A percentile compares a stretch with the other conserved stretches of the same genome.
Conservation (phyloP, 2,888 invertebrate species). For the Byasa hedistus region DNA sequence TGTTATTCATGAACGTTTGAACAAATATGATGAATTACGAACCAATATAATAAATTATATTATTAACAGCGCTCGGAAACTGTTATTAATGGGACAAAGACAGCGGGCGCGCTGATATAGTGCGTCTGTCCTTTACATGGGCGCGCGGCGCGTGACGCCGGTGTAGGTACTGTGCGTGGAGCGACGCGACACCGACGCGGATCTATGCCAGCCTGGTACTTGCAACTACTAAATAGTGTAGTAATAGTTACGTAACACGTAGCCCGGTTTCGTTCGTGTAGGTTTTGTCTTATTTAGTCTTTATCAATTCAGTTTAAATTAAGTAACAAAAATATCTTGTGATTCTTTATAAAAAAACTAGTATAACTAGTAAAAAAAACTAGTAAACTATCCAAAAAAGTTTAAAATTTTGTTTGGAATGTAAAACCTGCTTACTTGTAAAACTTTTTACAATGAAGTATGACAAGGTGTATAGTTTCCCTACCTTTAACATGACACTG, state of each 20-base stretch:
- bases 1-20: constrained; percentile 18
- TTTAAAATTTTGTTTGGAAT: too few species aligned
- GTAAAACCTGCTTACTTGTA: too few species aligned
- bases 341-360: too few species aligned
- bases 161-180: constrained; percentile 24
- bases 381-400: too few species aligned
- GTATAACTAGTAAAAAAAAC: too few species aligned
- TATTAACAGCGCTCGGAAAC: constrained; percentile 29
- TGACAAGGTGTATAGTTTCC: too few species aligned
- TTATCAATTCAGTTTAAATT: too few species aligned
- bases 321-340: too few species aligned
- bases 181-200: constrained; percentile 18
- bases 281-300: too few species aligned
- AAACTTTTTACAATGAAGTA: too few species aligned
- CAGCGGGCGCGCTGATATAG: constrained; percentile 25
- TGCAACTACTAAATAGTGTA: constrained; percentile 37
- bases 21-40: constrained; percentile 24
- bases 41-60: constrained; percentile 28
- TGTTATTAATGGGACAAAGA: constrained; percentile 33
- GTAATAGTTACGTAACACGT: constrained; percentile 32
- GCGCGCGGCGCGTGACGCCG: constrained; percentile 20
- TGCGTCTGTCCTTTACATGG: constrained; percentile 30
- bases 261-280: too few species aligned
- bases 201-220: constrained; percentile 40
- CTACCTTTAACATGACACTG: too few species aligned